These are phyloP conservation scores for Xyrichtys novacula DNA, from an alignment of 2,797 vertebrate species.

Conservation along the genomic window DNA sequence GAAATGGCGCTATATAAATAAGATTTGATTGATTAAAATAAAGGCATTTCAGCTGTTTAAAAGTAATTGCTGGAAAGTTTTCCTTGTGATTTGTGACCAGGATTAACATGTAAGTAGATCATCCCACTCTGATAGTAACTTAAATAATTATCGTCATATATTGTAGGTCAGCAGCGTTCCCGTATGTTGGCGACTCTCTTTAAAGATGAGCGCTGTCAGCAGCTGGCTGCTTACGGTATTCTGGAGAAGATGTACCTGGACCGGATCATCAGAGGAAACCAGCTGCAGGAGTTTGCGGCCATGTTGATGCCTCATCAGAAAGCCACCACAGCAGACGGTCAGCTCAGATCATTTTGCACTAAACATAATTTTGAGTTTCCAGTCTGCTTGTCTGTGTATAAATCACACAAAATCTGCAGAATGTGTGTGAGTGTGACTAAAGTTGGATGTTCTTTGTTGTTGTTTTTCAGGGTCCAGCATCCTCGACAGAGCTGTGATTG, in stretches of 20 bases:
- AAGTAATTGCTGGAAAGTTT: too few species aligned
- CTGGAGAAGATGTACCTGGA: conserved; percentile 99
- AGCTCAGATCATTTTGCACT: conserved; percentile 21
- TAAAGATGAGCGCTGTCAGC: conserved; percentile 98
- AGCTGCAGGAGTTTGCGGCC: conserved; percentile 97
- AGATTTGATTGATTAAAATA: too few species aligned
- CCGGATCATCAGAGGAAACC: conserved; percentile 97
- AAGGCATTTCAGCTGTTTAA: too few species aligned
- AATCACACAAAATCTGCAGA: background rate
- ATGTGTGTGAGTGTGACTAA: background rate
- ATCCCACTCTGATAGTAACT: background rate
- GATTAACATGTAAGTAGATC: too few species aligned
- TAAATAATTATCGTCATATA: background rate
- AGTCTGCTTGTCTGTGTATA: background rate
- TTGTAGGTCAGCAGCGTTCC: conserved; percentile 95
- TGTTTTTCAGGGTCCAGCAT: conserved; percentile 96
- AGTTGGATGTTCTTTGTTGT: conserved; percentile 30
- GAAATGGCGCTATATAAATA: too few species aligned
- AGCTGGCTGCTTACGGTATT: conserved; percentile 97
- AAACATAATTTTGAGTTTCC: too few species aligned
- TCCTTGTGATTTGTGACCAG: too few species aligned
- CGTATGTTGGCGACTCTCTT: conserved; percentile 99
- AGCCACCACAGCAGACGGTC: conserved; percentile 92
- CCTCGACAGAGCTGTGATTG: conserved; percentile 97
- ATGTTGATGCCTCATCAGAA: conserved; percentile 99